Conservation (phyloP, 2,888 invertebrate genomes). For the Agrotis puta region DNA sequence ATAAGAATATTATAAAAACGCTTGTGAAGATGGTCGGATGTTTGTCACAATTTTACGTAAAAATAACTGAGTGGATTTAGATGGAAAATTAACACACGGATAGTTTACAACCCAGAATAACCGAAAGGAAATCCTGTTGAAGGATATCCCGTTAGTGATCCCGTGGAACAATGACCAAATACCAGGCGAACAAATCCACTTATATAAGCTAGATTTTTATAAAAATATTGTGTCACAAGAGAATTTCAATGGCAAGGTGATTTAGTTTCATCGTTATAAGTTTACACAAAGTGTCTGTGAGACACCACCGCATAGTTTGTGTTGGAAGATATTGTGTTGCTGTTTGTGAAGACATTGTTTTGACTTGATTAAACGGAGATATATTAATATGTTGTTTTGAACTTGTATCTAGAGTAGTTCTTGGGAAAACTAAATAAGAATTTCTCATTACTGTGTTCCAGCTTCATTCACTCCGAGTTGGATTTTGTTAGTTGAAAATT, state of each 20-base stretch:
- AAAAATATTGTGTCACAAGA: constrained; percentile 11
- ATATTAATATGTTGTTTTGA: constrained; percentile 1
- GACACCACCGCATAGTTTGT: constrained; percentile 17
- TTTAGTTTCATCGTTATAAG: constrained; percentile 54
- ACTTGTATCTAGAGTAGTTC: neutral
- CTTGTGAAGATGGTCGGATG: no score
- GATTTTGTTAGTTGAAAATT: no score
- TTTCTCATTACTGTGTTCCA: neutral
- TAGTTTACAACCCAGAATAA: no score
- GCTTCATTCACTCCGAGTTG: neutral
- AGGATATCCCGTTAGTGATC: no score
- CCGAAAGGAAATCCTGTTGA: no score
- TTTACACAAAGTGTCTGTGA: constrained; percentile 33
- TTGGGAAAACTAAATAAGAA: neutral
- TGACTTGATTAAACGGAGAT: constrained; percentile 21
- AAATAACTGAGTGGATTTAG: no score
- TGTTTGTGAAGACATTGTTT: constrained; percentile 17
- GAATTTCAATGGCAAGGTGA: constrained; percentile 22
- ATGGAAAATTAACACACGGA: no score
- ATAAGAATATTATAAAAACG: no score
- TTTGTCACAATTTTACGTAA: no score
- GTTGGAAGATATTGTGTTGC: constrained; percentile 14
- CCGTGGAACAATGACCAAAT: neutral
- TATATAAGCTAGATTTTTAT: neutral
- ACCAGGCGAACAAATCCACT: neutral